Base-by-base conservation (phyloP, 2,797 vertebrate genomes). In the Crocidura indochinensis region DNA sequence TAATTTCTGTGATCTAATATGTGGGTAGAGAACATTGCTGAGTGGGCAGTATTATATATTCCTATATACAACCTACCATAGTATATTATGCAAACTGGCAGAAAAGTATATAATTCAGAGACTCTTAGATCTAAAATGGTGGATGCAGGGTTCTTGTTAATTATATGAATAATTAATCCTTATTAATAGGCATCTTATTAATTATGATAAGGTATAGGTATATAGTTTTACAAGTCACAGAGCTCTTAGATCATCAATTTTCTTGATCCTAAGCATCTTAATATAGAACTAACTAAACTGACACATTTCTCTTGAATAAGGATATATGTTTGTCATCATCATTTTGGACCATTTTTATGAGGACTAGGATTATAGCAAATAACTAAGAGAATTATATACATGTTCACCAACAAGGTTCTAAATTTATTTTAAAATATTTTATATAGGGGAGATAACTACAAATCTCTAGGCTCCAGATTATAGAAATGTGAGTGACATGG, bases 161-260 rank as follows among this genome's bases (percentile, higher is more conserved):
- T 8, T 6, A 10, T 27, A n/a, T n/a, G n/a, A n/a, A n/a, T n/a
- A n/a, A n/a, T n/a, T n/a, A n/a, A n/a, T n/a, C n/a, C n/a, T n/a
- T n/a, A n/a, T n/a, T n/a, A n/a, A n/a, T n/a, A n/a, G 27, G 4
- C 15, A 79, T 38, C 31, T 79, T 68, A 22, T 62, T 67, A 44
- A 22, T 8, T 6, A 10, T 27, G 53, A 72, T 47, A n/a, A 15
- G 10, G 0, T 12, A 4, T 2, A 11, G 11, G 6, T 8, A 17
- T 27, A 27, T 19, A 15, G 4, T n/a, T 31, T 69, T 27, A 73
- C 2, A 44, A 84, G 47, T 65, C 26, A 56, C 6, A 20, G 0
- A 24, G 1, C 38, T 22, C 4, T n/a, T n/a, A 26, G 10, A 47
- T 65, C n/a, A 8, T 46, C n/a, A 17, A 0, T 77, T 47, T 2